Percentiles rank a stretch among this genome's conserved stretches.
Evolutionary conservation across 2,113 vertebrate genomes (phyloP).

Genomic region (Varanus komodoensis): DNA sequence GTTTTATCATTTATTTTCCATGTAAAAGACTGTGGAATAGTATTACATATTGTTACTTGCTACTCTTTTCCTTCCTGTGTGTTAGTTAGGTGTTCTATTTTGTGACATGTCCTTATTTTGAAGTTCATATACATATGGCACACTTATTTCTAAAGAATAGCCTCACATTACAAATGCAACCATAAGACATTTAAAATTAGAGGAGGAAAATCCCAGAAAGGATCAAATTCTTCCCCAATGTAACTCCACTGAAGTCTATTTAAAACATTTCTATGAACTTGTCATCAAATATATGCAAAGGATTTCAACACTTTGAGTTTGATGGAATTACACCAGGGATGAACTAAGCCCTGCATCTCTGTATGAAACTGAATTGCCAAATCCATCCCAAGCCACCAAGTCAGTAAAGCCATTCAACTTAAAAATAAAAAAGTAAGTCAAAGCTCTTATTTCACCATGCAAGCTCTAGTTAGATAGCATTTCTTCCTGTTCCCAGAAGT

Average conservation of each 20-base stretch:
- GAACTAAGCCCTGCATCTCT: constrained; percentile 22
- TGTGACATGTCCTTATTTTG: constrained; percentile 9
- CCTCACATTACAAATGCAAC: constrained; percentile 12
- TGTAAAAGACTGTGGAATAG: not conserved
- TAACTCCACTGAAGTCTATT: constrained; percentile 29
- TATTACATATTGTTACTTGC: not conserved
- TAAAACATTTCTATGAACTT: constrained; percentile 40
- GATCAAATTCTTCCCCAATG: constrained; percentile 19
- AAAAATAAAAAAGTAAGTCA: constrained; percentile 20
- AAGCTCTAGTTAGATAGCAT: constrained; percentile 26
- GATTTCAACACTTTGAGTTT: constrained; percentile 35
- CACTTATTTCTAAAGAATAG: constrained; percentile 32
- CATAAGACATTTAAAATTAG: constrained; percentile 17
- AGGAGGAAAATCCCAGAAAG: not conserved
- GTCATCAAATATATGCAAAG: constrained; percentile 37
- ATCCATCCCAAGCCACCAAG: constrained; percentile 37
- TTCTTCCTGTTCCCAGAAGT: constrained; percentile 33
- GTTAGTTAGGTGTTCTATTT: not conserved
- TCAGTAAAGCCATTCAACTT: constrained; percentile 17
- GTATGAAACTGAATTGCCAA: constrained; percentile 33
- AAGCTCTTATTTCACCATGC: constrained; percentile 30
- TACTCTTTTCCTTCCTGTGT: not conserved
- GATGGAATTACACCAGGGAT: constrained; percentile 35
- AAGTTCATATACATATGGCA: constrained; percentile 10
- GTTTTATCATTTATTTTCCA: not conserved